Percentiles rank a stretch among this genome's conserved stretches.
These are phyloP conservation scores for Norana najaformis DNA, from an alignment of 2,888 invertebrate species.

Conservation along the genomic window DNA sequence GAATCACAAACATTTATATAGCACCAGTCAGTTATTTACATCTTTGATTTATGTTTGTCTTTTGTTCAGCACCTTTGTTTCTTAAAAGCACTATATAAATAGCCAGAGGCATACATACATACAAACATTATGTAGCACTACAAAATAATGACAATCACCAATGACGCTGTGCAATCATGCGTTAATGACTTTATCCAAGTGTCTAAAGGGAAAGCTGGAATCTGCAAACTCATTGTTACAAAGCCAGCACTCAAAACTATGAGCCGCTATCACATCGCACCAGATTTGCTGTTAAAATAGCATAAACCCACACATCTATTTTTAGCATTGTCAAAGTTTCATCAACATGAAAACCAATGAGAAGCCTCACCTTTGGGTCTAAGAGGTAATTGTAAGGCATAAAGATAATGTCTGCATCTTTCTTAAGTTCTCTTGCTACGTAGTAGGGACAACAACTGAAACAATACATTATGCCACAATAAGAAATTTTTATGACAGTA, in stretches of 20 bases:
- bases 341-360: background rate
- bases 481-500: background rate
- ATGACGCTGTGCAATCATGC: background rate
- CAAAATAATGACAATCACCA: background rate
- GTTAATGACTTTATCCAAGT: background rate
- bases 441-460: slow-evolving; percentile 88
- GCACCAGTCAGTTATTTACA: no score
- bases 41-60: no score
- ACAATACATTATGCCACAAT: background rate
- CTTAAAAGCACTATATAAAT: no score
- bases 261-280: no score
- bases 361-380: slow-evolving; percentile 76
- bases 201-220: background rate
- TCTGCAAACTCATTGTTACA: background rate
- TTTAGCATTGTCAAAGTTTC: background rate
- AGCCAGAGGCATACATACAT: no score
- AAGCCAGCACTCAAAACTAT: no score
- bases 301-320: no score
- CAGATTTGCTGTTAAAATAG: no score
- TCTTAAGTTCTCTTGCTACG: slow-evolving; percentile 81
- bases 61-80: no score
- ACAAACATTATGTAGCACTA: no score
- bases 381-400: slow-evolving; percentile 97
- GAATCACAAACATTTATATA: background rate
- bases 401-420: slow-evolving; percentile 89